Evolutionary conservation across 2,888 invertebrate genomes (phyloP).

Genomic region (Apodemia duryi): DNA sequence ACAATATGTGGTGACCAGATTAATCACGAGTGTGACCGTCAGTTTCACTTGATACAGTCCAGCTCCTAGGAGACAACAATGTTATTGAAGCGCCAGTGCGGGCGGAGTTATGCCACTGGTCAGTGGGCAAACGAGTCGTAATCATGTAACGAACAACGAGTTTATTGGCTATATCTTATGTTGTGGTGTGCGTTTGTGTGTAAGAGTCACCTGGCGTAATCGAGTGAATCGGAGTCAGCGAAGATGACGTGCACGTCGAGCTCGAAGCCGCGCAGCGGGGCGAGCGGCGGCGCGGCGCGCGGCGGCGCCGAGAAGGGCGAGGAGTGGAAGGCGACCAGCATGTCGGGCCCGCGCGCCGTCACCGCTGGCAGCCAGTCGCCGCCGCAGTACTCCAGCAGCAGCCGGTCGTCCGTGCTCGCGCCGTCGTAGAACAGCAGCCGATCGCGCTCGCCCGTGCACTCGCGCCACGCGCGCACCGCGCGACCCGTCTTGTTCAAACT

Average conservation of each 20-base stretch:
- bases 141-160: no score
- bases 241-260: conserved; percentile 91
- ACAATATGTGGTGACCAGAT: no score
- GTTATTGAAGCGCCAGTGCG: no score
- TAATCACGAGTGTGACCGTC: no score
- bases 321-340: conserved; percentile 93
- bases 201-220: conserved; percentile 82
- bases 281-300: conserved; percentile 78
- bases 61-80: no score
- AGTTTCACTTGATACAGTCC: no score
- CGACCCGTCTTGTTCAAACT: conserved; percentile 85
- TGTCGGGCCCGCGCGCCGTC: conserved; percentile 84
- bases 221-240: conserved; percentile 91
- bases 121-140: no score
- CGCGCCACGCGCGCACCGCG: conserved; percentile 88
- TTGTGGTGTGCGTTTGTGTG: background rate
- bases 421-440: conserved; percentile 93
- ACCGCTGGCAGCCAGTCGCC: conserved; percentile 91
- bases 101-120: no score
- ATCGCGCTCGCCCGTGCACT: conserved; percentile 90
- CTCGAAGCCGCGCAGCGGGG: conserved; percentile 89
- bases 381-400: conserved; percentile 92
- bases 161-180: no score
- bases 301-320: conserved; percentile 90
- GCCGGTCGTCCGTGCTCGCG: conserved; percentile 88